Conservation (phyloP, 2,888 invertebrate genomes). For the Lymantria dispar region DNA sequence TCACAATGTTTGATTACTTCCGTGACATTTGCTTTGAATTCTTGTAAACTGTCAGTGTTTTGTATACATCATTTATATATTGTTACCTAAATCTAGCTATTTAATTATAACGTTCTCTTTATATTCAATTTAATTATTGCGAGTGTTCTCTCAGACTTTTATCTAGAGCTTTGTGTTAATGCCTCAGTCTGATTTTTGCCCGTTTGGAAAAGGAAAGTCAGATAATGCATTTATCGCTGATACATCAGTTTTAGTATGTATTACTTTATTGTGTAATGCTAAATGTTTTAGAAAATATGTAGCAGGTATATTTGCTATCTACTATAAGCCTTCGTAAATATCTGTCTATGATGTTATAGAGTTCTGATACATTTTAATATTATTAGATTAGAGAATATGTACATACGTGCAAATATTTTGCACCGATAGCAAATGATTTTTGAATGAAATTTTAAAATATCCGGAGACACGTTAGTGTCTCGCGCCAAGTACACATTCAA, state of each 20-base stretch:
- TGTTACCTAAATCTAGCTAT: background rate
- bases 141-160: background rate
- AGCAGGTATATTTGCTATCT: too few relatives aligned
- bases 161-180: constrained; percentile 31
- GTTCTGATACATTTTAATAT: too few relatives aligned
- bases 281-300: too few relatives aligned
- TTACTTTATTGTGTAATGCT: background rate
- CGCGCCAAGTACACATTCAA: too few relatives aligned
- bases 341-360: too few relatives aligned
- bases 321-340: too few relatives aligned
- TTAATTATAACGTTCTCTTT: background rate
- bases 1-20: background rate
- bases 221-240: constrained; percentile 21
- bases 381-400: too few relatives aligned
- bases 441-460: too few relatives aligned
- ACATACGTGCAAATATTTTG: too few relatives aligned
- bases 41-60: constrained; percentile 28
- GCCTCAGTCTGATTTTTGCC: constrained; percentile 66
- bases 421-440: too few relatives aligned
- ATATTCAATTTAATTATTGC: too few relatives aligned
- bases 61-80: constrained; percentile 20
- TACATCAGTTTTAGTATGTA: constrained; percentile 21
- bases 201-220: constrained; percentile 39
- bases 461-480: too few relatives aligned
- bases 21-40: constrained; percentile 23